Evolutionary conservation across 2,797 vertebrate genomes (phyloP), one percentile per base, ranked within the genome.

Genomic region (Tamandua tetradactyla): DNA sequence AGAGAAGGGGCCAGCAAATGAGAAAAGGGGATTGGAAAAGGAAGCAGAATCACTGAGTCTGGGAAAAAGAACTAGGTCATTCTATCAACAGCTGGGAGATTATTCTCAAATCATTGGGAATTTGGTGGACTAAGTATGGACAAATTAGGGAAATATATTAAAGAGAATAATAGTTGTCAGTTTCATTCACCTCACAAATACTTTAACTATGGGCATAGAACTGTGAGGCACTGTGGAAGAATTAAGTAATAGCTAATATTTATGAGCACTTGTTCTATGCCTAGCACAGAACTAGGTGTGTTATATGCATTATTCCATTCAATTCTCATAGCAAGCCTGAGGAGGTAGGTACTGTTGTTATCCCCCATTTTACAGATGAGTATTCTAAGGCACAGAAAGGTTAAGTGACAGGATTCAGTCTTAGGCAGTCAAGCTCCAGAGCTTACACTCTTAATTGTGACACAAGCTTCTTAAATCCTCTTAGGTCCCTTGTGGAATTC

Each of bases 221-320:
- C 12, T 59, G 30, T 68, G 86, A 92, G 59, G 15, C n/a, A 87
- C 17, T 82, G 40, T 95, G 57, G n/a, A 57, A 84, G 47, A 90
- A 85, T 87, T 40, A 80, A 95, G 94, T 66, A 79, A 78, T 79
- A 88, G 18, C 35, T 88, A 49, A 61, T 92, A 80, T 90, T 93
- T 93, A 82, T 90, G 59, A 89, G 5, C 11, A 87, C 47, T 93
- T 90, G 75, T 14, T 89, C 3, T 87, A 57, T 84, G 37, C 76
- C 68, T 94, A 59, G 30, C 49, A 87, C 9, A 44, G 32, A 40
- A 61, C 14, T 59, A 57, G 23, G 49, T 89, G 15, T 37, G 92
- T 82, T 61, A 49, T 89, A 72, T 93, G 25, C 20, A 74, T 89
- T 89, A 87, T 87, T 76, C 87, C 27, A 85, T 89, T 93, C 37